phyloP scores from a whole-genome alignment of 2,888 invertebrate genomes.

The Brenthis hecate region DNA sequence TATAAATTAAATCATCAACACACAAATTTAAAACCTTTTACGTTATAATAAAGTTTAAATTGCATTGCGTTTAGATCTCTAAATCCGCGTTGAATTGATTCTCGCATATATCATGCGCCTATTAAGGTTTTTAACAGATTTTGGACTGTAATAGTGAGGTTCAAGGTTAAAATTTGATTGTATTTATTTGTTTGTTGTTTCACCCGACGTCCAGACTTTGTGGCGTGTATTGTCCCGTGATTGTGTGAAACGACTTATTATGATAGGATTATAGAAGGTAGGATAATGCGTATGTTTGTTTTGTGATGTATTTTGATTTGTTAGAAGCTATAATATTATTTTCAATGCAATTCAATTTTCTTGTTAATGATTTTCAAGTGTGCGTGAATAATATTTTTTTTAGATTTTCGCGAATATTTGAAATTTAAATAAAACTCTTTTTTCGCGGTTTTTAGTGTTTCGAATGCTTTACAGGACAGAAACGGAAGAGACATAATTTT shows the following conservation, averaged over 20 bases:
- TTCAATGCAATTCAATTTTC: too few relatives aligned
- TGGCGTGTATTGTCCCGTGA: conserved; percentile 60
- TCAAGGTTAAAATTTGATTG: conserved; percentile 20
- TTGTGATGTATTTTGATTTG: not conserved
- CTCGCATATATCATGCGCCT: conserved; percentile 49
- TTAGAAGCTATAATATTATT: too few relatives aligned
- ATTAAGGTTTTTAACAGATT: conserved; percentile 46
- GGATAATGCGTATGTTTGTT: conserved; percentile 15
- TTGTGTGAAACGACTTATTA: conserved; percentile 65
- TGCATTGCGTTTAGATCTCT: conserved; percentile 46
- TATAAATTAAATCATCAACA: conserved; percentile 29
- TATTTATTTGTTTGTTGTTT: conserved; percentile 21
- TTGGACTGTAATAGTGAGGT: conserved; percentile 40
- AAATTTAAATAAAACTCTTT: too few relatives aligned
- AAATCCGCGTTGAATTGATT: conserved; percentile 53
- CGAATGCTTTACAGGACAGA: too few relatives aligned
- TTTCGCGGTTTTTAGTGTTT: too few relatives aligned
- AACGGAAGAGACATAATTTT: too few relatives aligned
- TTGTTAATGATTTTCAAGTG: too few relatives aligned
- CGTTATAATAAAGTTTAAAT: conserved; percentile 33
- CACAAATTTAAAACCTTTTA: conserved; percentile 44
- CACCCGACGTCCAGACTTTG: conserved; percentile 47
- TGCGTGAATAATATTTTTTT: too few relatives aligned
- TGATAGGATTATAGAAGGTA: conserved; percentile 42
- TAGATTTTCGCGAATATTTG: too few relatives aligned